Base-by-base conservation (phyloP, 2,888 invertebrate species). In the Acrocyrtus sp. region DNA sequence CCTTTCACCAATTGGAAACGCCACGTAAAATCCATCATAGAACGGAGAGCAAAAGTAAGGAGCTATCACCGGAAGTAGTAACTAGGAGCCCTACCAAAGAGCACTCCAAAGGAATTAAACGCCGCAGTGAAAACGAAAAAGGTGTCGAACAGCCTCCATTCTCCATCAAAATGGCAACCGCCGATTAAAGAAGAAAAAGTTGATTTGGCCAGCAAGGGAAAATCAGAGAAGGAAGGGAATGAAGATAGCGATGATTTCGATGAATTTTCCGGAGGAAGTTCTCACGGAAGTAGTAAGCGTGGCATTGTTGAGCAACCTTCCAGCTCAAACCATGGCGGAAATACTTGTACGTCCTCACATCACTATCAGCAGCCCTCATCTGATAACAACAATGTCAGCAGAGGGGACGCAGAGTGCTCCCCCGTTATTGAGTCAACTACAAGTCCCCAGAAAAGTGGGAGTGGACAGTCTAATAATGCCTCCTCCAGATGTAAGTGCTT, bases 101-200 rank as follows among this genome's bases (percentile, higher is more conserved):
- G 96, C 96, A 0, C 97, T 96, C 84, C 96, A 95, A 2, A 95
- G 95, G 79, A 93, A 92, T 0, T 95, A 95, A 83, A 87, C 95
- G 0, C 85, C 96, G 62, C 92, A 95, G 82, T 85, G 97, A 67
- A 96, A 96, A 84, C 86, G 95, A 60, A 96, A 96, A 60, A 87
- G 96, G 69, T 96, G 97, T 78, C 96, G 97, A 85, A 96, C 97
- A 63, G 96, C 97, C 3, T 95, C 94, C 27, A 90, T 92, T 78
- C 85, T 96, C 73, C 89, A 92, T 58, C 85, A 97, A 0, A 94
- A 94, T 0, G 97, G 97, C 85, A 97, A 96, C 83, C 96, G n/a
- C n/a, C n/a, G n/a, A n/a, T n/a, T n/a, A n/a, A n/a, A 96, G 86
- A 96, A 96, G 77, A 96, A 63, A 41, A 63, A 53, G 10, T 63